Base-by-base conservation (phyloP, 2,113 vertebrate species). In the Lates calcarifer region DNA sequence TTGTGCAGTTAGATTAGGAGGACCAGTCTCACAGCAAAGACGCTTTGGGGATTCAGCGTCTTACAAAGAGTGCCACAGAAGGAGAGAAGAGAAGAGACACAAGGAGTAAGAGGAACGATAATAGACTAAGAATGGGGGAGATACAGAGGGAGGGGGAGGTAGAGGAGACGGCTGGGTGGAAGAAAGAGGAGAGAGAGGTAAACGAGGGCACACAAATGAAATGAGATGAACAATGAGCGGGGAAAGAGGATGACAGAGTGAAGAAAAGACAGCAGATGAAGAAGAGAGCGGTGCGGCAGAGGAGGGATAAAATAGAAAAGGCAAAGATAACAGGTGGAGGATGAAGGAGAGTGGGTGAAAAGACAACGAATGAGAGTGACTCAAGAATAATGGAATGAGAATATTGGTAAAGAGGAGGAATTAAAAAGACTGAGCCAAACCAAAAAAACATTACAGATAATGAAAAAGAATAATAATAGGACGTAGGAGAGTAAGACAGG, bases 401-500 rank as follows among this genome's bases (percentile, higher is more conserved):
- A 58, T 70, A 82, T 45, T 73, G 66, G 77, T 53, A 51, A 81
- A 76, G 62, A 55, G 51, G 39, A 62, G 22, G 64, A 26, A 74
- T 80, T 74, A 64, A 61, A 77, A 68, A 65, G 70, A 61, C 41
- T 28, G n/a, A 65, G 74, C 22, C 65, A 55, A 68, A 68, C 64
- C 35, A n/a, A 67, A 47, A 65, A 68, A 70, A 29, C 56, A 78
- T 84, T 65, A 60, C 24, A 58, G 66, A 74, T 77, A 69, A 72
- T 79, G 82, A 76, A 69, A 79, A 60, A 7, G 51, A 76, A 79
- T 73, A 62, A 70, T 78, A 62, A 71, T 55, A 62, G 64, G 76
- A 49, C 3, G 4, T 17, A 12, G 56, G 56, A 64, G 60, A 66
- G 69, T 11, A 17, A 57, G 66, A 72, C 62, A 22, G 82, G 39